Evolutionary conservation across 92 coral and sea anemone species (phyloP).

Genomic region (Zoanthus gigantus): DNA sequence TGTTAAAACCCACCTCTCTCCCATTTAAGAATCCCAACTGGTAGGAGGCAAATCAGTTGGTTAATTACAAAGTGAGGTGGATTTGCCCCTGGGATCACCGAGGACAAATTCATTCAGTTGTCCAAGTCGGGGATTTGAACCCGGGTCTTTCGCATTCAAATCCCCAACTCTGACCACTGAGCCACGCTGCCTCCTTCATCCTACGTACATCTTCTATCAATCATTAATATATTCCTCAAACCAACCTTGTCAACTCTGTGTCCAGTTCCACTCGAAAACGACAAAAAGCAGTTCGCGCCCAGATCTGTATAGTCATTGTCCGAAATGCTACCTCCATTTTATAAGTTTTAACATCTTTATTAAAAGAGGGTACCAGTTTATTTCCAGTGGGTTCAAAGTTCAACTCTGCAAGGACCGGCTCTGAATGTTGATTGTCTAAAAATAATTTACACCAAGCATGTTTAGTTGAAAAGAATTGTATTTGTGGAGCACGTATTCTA

Average conservation of each 20-base stretch:
- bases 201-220: too few species aligned
- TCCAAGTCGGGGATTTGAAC: too few species aligned
- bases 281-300: slow-evolving; percentile 29
- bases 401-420: slow-evolving; percentile 14
- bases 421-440: slow-evolving; percentile 6
- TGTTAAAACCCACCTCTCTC: too few species aligned
- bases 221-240: background rate
- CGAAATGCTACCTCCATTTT: slow-evolving; percentile 8
- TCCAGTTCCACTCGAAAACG: slow-evolving; percentile 15
- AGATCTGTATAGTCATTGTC: background rate
- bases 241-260: slow-evolving; percentile 18
- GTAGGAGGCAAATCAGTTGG: too few species aligned
- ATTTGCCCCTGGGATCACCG: too few species aligned
- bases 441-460: background rate
- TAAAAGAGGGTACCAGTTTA: background rate
- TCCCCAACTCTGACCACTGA: too few species aligned
- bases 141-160: too few species aligned
- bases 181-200: too few species aligned
- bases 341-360: slow-evolving; percentile 14
- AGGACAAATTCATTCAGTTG: too few species aligned
- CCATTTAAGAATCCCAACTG: too few species aligned
- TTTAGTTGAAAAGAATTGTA: background rate
- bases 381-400: slow-evolving; percentile 28
- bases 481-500: too few species aligned
- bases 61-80: too few species aligned